Percentiles rank a stretch among this genome's conserved stretches.
phyloP scores from a whole-genome alignment of 2,888 invertebrate genomes.

The Sesia bembeciformis region DNA sequence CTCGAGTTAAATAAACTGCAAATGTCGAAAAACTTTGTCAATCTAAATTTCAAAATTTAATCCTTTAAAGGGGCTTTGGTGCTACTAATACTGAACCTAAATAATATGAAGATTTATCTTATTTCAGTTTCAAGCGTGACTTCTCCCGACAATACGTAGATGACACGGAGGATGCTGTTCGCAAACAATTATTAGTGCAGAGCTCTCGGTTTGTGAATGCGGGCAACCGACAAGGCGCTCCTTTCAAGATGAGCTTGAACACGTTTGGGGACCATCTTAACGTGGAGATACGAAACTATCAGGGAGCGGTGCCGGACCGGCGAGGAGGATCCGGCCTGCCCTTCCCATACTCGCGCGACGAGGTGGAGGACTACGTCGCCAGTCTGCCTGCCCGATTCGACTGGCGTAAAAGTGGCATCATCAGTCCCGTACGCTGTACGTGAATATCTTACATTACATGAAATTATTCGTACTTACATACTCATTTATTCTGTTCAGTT shows the following conservation, averaged over 20 bases:
- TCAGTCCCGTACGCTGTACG: conserved; percentile 49
- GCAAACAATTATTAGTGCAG: conserved; percentile 43
- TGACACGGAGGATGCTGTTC: conserved; percentile 41
- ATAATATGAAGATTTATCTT: background rate
- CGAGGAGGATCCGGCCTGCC: conserved; percentile 4
- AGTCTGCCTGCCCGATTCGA: conserved; percentile 43
- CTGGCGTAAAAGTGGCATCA: conserved; percentile 50
- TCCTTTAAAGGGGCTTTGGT: too few relatives aligned
- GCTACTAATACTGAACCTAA: too few relatives aligned
- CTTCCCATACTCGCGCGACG: conserved; percentile 34
- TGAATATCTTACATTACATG: conserved; percentile 1
- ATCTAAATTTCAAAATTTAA: too few relatives aligned
- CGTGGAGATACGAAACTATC: conserved; percentile 27
- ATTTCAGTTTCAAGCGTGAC: conserved; percentile 29
- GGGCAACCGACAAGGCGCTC: conserved; percentile 48
- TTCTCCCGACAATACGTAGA: conserved; percentile 37
- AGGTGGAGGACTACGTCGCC: conserved; percentile 19
- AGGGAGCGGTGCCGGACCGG: conserved; percentile 20
- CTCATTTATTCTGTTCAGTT: too few relatives aligned
- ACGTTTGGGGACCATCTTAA: conserved; percentile 42
- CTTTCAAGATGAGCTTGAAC: conserved; percentile 34
- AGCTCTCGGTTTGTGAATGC: conserved; percentile 35
- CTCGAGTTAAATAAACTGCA: too few relatives aligned
- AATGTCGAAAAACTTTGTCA: too few relatives aligned
- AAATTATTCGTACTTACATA: too few relatives aligned